Conservation (phyloP, 2,113 vertebrate genomes). For the Nothoprocta pentlandii region DNA sequence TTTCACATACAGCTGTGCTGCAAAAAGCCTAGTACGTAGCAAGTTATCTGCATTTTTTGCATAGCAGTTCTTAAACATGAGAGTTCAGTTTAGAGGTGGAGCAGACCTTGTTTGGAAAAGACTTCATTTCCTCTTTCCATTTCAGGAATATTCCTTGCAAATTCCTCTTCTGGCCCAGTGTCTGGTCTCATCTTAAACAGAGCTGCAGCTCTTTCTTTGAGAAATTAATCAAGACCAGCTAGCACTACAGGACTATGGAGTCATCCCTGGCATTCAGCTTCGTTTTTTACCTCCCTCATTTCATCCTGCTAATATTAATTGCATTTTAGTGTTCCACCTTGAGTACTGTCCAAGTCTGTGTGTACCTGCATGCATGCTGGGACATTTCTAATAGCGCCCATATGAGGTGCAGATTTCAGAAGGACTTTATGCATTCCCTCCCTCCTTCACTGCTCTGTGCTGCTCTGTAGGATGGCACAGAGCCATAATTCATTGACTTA, state of each 20-base stretch:
- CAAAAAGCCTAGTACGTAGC: background rate
- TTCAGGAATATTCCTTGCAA: background rate
- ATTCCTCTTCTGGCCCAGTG: background rate
- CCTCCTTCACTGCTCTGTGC: background rate
- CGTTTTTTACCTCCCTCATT: background rate
- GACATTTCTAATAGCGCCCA: background rate
- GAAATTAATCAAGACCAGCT: background rate
- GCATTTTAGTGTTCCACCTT: background rate
- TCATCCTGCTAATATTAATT: background rate
- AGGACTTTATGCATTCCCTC: background rate
- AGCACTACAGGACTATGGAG: background rate
- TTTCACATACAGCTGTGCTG: background rate
- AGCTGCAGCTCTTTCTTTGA: background rate
- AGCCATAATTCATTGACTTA: background rate
- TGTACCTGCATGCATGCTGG: background rate
- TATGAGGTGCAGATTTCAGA: background rate
- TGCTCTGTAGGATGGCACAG: background rate
- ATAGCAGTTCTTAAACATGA: background rate
- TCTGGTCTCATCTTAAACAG: background rate
- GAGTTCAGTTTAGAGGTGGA: background rate
- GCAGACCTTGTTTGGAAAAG: slow-evolving; percentile 9
- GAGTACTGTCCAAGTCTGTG: background rate
- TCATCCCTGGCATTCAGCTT: background rate
- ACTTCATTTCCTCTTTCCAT: background rate
- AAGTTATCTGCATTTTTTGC: slow-evolving; percentile 3